phyloP scores from a whole-genome alignment of 2,888 invertebrate genomes.

The Andrena bucephala region DNA sequence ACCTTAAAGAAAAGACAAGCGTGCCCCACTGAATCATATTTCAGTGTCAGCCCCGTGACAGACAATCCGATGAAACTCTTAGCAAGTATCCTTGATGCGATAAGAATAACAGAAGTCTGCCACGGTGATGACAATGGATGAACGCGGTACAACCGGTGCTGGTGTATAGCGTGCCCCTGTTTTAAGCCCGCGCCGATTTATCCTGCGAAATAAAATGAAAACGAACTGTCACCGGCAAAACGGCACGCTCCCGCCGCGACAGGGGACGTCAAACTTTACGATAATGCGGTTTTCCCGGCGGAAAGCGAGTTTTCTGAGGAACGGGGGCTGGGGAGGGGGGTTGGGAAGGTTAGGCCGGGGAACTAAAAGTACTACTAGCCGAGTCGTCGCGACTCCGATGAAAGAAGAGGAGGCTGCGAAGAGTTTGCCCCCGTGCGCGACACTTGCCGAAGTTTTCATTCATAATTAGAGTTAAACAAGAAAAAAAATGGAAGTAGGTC shows the following conservation, averaged over 20 bases:
- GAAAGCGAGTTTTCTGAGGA: constrained; percentile 62
- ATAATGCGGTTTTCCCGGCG: constrained; percentile 66
- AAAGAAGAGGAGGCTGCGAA: constrained; percentile 51
- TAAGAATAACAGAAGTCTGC: constrained; percentile 5
- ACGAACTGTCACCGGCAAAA: constrained; percentile 56
- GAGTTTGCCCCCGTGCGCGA: constrained; percentile 31
- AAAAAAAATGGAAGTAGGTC: constrained; percentile 44
- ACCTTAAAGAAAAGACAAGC: not conserved
- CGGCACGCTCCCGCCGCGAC: constrained; percentile 34
- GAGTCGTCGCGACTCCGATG: constrained; percentile 51
- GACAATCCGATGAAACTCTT: not conserved
- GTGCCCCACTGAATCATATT: not conserved
- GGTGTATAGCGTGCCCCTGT: constrained; percentile 1
- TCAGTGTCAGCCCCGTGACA: not conserved
- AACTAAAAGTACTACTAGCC: constrained; percentile 69
- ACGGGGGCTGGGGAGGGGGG: constrained; percentile 24
- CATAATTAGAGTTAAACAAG: constrained; percentile 81
- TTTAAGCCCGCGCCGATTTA: constrained; percentile 41
- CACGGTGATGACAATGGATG: constrained; percentile 16
- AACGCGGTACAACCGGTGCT: not conserved
- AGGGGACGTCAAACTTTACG: constrained; percentile 69
- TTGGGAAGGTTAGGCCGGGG: constrained; percentile 40
- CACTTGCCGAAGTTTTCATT: constrained; percentile 80
- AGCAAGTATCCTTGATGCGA: not conserved
- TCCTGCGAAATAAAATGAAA: constrained; percentile 52